Evolutionary conservation across 2,888 invertebrate species (phyloP).

Genomic region (Zootermopsis nevadensis): DNA sequence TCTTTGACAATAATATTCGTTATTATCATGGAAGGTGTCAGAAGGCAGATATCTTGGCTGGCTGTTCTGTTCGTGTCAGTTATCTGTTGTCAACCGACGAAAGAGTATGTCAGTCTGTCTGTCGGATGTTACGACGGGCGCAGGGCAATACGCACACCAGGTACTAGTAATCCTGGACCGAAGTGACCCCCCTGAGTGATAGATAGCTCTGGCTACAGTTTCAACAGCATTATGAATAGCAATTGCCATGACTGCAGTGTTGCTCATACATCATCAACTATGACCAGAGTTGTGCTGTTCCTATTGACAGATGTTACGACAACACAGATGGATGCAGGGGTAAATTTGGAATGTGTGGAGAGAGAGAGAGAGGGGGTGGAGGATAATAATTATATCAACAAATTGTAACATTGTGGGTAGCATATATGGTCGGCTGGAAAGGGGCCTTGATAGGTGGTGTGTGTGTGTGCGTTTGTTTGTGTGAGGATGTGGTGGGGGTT

Average conservation of each 20-base stretch:
- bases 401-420: constrained; percentile 45
- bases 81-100: too few species aligned
- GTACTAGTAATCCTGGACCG: constrained; percentile 25
- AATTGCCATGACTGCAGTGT: constrained; percentile 42
- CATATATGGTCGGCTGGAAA: constrained; percentile 39
- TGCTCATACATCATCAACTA: constrained; percentile 40
- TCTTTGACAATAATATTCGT: too few species aligned
- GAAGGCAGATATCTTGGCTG: too few species aligned
- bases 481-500: constrained; percentile 11
- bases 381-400: constrained; percentile 50
- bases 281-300: constrained; percentile 39
- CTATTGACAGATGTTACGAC: constrained; percentile 43
- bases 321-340: constrained; percentile 50
- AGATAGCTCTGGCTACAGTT: constrained; percentile 47
- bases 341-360: constrained; percentile 44
- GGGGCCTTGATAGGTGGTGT: constrained; percentile 20
- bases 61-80: too few species aligned
- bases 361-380: constrained; percentile 55
- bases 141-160: background rate
- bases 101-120: background rate
- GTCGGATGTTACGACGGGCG: background rate
- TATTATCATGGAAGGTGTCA: too few species aligned
- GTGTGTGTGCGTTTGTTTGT: background rate
- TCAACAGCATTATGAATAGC: constrained; percentile 50
- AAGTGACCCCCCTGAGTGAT: constrained; percentile 46